Percentiles rank a stretch among this genome's conserved stretches.
Conservation (phyloP, 2,888 invertebrate genomes). For the Euclidia mi region DNA sequence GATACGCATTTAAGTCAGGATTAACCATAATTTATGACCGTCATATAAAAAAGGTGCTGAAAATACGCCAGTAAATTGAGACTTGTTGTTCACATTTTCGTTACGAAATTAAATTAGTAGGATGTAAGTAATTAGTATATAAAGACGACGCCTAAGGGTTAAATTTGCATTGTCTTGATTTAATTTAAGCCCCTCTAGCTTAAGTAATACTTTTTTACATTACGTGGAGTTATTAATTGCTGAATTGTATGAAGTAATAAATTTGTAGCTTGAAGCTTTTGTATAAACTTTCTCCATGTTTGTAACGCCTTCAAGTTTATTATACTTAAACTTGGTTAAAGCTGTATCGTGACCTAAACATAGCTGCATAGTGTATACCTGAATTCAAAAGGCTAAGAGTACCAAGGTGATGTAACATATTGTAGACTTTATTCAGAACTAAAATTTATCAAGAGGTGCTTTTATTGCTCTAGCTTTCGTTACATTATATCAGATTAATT, state of each 20-base stretch:
- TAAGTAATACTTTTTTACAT: slow-evolving; percentile 12
- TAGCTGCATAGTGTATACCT: too few relatives aligned
- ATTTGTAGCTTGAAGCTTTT: neutral
- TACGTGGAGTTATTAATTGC: slow-evolving; percentile 16
- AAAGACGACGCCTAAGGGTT: slow-evolving; percentile 14
- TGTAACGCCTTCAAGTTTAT: too few relatives aligned
- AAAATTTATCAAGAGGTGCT: too few relatives aligned
- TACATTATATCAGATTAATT: too few relatives aligned
- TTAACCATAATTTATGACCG: slow-evolving; percentile 63
- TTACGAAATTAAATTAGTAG: slow-evolving; percentile 51
- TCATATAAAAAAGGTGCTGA: slow-evolving; percentile 60
- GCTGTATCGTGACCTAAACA: too few relatives aligned
- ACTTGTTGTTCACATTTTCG: slow-evolving; percentile 51
- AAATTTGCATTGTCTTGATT: slow-evolving; percentile 26
- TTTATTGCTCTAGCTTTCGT: too few relatives aligned
- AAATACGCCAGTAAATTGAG: slow-evolving; percentile 43
- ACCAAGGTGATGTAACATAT: too few relatives aligned
- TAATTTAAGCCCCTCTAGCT: slow-evolving; percentile 12
- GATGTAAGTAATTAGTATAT: slow-evolving; percentile 41
- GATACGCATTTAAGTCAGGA: slow-evolving; percentile 54
- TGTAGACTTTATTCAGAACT: too few relatives aligned
- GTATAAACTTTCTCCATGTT: too few relatives aligned
- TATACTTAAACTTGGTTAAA: too few relatives aligned
- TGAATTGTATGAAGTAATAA: slow-evolving; percentile 9
- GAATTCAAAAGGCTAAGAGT: too few relatives aligned